Evolutionary conservation across 2,797 vertebrate species (phyloP), one percentile per base, ranked within the genome.

Genomic region (Poecile montanus): DNA sequence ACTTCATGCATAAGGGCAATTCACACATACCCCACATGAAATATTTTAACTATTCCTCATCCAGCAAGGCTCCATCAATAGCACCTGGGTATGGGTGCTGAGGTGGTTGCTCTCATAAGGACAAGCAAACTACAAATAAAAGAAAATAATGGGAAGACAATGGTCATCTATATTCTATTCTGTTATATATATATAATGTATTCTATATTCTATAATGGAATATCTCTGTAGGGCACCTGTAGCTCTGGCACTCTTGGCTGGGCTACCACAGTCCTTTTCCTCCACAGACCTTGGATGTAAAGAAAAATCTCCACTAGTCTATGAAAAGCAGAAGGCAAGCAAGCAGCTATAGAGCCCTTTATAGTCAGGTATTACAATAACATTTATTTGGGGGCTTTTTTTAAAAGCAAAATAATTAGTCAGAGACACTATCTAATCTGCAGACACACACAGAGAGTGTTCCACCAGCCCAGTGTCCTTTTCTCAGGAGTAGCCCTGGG

Each of bases 141-240:
- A 58, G 19, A 63, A 47, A 83, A 23, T 8, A 68, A 40, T 15
- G 26, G 21, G n/a, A 78, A 83, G 22, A 65, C 16, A 45, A 7
- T 5, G 19, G 26, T 29, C 0, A 0, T 47, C 38, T 40, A 40
- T 40, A 40, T 40, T 40, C 38, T 40, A 38, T 38, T 38, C 38
- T 38, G 11, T 38, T 40, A 40, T 40, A 40, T 13, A 40, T 13
- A 13, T 40, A 40, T 40, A 40, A 40, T 13, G 13, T 40, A 40
- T 13, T 40, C 38, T 40, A 40, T 40, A 40, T 13, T 40, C 13
- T 13, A 40, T 40, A 40, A 40, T 40, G 38, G 38, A 40, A 72
- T 2, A 74, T 23, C 13, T 79, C 22, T 48, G 30, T 44, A 66
- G 30, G 38, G n/a, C 32, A 34, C 6, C 18, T 3, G 0, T n/a